phyloP scores from a whole-genome alignment of 35 echinoderm and acorn worm species.

The Holothuria glaberrima region DNA sequence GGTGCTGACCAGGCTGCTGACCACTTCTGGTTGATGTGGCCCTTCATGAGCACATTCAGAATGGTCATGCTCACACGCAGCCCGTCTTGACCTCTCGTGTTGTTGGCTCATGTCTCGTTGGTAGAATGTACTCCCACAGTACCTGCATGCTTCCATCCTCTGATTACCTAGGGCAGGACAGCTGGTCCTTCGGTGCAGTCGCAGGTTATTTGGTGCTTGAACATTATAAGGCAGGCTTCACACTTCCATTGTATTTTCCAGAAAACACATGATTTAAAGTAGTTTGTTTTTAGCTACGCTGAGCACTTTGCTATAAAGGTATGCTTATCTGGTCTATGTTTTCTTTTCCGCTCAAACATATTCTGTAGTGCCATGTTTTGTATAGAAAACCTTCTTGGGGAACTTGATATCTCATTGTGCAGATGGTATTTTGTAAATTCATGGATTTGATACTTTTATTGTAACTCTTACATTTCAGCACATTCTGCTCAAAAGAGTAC shows the following conservation, averaged over 20 bases:
- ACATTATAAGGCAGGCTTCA: background rate
- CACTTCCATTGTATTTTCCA: background rate
- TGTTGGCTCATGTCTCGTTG: background rate
- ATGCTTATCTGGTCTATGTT: too few relatives aligned
- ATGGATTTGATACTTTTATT: too few relatives aligned
- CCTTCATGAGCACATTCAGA: background rate
- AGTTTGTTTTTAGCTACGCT: too few relatives aligned
- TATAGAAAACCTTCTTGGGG: too few relatives aligned
- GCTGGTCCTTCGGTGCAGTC: background rate
- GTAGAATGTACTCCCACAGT: background rate
- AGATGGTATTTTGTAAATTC: too few relatives aligned
- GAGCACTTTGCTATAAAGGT: too few relatives aligned
- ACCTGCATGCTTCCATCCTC: background rate
- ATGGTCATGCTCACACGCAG: background rate
- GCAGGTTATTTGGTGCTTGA: background rate
- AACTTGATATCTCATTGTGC: too few relatives aligned
- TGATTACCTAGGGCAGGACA: background rate
- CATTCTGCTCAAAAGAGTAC: too few relatives aligned
- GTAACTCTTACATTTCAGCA: too few relatives aligned
- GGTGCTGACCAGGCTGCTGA: background rate
- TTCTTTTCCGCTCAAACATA: too few relatives aligned
- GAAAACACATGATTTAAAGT: background rate
- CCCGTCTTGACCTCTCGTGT: background rate
- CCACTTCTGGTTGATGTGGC: slow-evolving; percentile 4
- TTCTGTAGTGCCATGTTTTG: too few relatives aligned